Conservation (phyloP, 2,888 invertebrate species). For the Nezara viridula region DNA sequence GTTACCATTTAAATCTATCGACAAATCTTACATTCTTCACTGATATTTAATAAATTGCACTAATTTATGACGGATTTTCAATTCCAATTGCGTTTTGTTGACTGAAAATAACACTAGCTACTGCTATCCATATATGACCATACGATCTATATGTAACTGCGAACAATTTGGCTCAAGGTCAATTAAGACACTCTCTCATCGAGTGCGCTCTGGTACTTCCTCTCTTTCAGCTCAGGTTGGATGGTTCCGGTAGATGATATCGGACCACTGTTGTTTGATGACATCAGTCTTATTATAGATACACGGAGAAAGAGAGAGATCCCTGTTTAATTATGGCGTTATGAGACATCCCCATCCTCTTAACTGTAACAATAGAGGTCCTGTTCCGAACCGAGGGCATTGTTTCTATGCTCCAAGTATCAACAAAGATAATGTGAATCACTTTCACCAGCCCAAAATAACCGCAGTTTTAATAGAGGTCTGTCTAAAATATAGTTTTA, state of each 20-base stretch:
- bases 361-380: neutral
- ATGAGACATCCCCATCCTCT: neutral
- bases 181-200: neutral
- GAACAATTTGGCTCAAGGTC: neutral
- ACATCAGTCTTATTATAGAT: neutral
- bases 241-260: neutral
- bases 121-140: too few relatives aligned
- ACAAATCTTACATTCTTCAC: too few relatives aligned
- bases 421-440: conserved; percentile 16
- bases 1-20: too few relatives aligned
- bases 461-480: neutral
- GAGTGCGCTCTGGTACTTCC: neutral
- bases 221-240: neutral
- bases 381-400: neutral
- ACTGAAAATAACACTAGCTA: too few relatives aligned
- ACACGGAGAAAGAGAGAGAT: neutral
- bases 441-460: neutral
- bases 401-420: conserved; percentile 7
- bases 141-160: too few relatives aligned
- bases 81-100: too few relatives aligned
- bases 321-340: neutral
- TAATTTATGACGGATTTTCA: too few relatives aligned
- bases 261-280: neutral
- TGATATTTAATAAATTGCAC: too few relatives aligned
- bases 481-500: too few relatives aligned